These are phyloP conservation scores for Tolypeutes matacus DNA, from an alignment of 2,797 vertebrate species.

Conservation along the genomic window DNA sequence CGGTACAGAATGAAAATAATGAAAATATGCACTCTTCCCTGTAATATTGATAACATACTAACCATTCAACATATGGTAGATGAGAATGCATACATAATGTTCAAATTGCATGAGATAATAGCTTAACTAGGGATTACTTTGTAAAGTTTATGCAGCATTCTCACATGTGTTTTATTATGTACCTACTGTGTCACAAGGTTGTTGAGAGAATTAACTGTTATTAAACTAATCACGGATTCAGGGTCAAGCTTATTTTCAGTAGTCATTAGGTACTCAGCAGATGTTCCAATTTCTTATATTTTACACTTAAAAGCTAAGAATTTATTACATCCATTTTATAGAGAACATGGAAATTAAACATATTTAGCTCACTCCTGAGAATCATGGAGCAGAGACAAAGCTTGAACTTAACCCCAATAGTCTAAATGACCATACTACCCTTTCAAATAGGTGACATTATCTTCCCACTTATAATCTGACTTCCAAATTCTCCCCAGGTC, in stretches of 20 bases:
- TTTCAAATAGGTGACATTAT: not conserved
- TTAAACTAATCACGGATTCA: constrained; percentile 38
- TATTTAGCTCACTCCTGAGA: not conserved
- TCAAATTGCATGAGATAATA: not conserved
- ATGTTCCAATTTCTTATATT: constrained; percentile 24
- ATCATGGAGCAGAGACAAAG: not conserved
- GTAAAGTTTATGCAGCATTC: constrained; percentile 11
- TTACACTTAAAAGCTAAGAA: not conserved
- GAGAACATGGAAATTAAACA: not conserved
- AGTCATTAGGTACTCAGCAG: not conserved
- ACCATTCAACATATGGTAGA: not conserved
- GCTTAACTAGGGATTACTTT: not conserved
- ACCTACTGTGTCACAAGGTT: constrained; percentile 4
- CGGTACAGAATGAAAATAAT: not conserved
- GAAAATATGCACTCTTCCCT: not conserved
- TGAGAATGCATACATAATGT: not conserved
- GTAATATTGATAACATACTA: not conserved
- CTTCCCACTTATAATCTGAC: not conserved
- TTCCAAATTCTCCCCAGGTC: not conserved
- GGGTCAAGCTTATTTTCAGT: constrained; percentile 1
- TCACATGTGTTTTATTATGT: not conserved
- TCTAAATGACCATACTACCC: not conserved
- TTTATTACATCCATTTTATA: constrained; percentile 1
- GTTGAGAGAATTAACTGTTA: not conserved
- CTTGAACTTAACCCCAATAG: not conserved